Conservation (phyloP, 2,113 vertebrate genomes). For the Eptatretus burgeri region DNA sequence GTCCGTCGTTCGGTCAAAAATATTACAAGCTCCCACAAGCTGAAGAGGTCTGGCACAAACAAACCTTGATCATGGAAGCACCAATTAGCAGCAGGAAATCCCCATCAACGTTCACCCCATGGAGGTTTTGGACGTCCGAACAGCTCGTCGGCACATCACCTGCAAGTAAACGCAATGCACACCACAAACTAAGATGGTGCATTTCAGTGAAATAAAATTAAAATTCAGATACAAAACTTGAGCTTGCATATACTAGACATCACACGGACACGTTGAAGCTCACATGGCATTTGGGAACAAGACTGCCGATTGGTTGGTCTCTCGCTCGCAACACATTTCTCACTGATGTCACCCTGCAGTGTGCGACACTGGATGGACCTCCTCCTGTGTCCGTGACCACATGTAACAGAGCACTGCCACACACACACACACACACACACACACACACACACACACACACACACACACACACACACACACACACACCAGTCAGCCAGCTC, state of each 20-base stretch:
- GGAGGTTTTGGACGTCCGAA: slow-evolving; percentile 25
- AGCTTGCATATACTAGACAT: slow-evolving; percentile 8
- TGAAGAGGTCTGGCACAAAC: neutral
- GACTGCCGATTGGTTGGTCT: slow-evolving; percentile 32
- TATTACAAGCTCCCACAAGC: no score
- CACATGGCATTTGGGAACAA: slow-evolving; percentile 43
- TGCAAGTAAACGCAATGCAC: slow-evolving; percentile 15
- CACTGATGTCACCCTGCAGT: slow-evolving; percentile 24
- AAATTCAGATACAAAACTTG: slow-evolving; percentile 6
- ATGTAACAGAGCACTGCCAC: slow-evolving; percentile 15
- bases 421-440: no score
- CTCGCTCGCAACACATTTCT: slow-evolving; percentile 19
- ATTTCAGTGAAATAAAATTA: slow-evolving; percentile 8
- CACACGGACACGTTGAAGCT: slow-evolving; percentile 13
- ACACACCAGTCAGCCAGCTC: no score
- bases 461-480: no score
- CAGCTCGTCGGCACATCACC: slow-evolving; percentile 46
- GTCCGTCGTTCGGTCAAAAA: no score
- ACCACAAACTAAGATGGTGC: slow-evolving; percentile 8
- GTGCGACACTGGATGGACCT: slow-evolving; percentile 46
- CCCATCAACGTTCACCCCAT: slow-evolving; percentile 24
- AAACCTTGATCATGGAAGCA: slow-evolving; percentile 9
- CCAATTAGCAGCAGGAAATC: slow-evolving; percentile 44
- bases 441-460: no score
- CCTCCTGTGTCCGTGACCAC: slow-evolving; percentile 44